Percentiles rank a stretch among this genome's conserved stretches.
These are phyloP conservation scores for Okamejei kenojei DNA, from an alignment of 2,797 vertebrate genomes.

Conservation along the genomic window DNA sequence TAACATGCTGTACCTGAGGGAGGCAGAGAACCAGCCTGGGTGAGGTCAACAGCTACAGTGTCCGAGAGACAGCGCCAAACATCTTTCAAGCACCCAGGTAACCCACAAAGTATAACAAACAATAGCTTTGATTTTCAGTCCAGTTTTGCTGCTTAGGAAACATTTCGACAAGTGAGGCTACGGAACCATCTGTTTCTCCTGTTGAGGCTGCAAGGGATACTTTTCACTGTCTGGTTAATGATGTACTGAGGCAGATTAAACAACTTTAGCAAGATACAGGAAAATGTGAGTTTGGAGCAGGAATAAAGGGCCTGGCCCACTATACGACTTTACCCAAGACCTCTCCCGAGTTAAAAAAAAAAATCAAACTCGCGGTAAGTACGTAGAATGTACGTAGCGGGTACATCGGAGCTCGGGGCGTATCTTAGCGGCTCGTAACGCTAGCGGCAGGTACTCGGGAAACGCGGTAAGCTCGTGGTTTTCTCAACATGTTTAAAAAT, in stretches of 20 bases:
- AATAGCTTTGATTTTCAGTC: background rate
- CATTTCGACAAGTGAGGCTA: background rate
- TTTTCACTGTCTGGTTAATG: background rate
- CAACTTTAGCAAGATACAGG: background rate
- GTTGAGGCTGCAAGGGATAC: background rate
- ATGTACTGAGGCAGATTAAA: background rate
- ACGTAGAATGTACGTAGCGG: too few species aligned
- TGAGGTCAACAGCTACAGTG: too few species aligned
- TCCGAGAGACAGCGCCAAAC: background rate
- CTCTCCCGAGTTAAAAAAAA: too few species aligned
- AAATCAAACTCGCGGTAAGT: too few species aligned
- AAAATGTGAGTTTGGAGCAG: too few species aligned
- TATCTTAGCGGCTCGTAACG: too few species aligned
- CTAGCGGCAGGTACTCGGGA: too few species aligned
- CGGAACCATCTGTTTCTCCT: background rate
- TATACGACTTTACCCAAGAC: too few species aligned
- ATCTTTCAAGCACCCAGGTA: background rate
- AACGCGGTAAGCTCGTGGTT: too few species aligned
- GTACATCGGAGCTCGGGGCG: too few species aligned
- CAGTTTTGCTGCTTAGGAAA: background rate
- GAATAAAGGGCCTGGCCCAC: too few species aligned
- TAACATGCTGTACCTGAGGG: constrained; percentile 57
- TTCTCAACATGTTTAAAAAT: too few species aligned
- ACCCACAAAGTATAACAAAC: background rate
- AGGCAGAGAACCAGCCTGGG: background rate